Conservation (phyloP, 2,797 vertebrate genomes). For the Pseudotriccus pelzelni region DNA sequence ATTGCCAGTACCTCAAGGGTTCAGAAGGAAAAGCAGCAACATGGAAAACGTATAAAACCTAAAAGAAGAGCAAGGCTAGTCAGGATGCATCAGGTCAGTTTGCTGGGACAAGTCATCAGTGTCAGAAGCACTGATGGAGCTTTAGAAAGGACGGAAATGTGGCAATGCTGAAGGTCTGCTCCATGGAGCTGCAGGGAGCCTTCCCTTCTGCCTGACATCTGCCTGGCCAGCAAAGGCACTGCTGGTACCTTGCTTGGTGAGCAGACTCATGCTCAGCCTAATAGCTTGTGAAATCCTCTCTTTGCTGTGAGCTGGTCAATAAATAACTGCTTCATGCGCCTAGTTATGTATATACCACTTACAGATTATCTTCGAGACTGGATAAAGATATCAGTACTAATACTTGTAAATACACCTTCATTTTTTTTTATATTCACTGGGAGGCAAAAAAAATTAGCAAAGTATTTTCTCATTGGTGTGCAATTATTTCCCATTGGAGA, state of each 20-base stretch:
- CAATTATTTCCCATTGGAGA: background rate
- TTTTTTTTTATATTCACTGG: background rate
- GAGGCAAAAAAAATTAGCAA: background rate
- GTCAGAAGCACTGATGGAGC: rapidly evolving
- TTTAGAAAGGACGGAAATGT: rapidly evolving
- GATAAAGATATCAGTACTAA: background rate
- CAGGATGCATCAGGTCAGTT: background rate
- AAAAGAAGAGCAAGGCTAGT: background rate
- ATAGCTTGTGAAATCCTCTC: background rate
- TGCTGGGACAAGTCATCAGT: background rate
- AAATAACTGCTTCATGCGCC: background rate
- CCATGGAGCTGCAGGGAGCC: background rate
- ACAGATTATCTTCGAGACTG: background rate
- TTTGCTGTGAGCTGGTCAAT: background rate
- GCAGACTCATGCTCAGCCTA: background rate
- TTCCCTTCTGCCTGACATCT: rapidly evolving
- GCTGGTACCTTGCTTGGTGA: background rate
- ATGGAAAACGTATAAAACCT: background rate
- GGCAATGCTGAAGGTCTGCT: background rate
- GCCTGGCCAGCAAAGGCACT: background rate
- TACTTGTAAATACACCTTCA: background rate
- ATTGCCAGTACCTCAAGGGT: background rate
- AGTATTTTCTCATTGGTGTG: background rate
- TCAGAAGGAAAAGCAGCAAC: background rate
- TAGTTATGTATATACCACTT: background rate